Evolutionary conservation across 2,113 vertebrate species (phyloP), one percentile per base, ranked within the genome.

Genomic region (Eubucco bourcierii): DNA sequence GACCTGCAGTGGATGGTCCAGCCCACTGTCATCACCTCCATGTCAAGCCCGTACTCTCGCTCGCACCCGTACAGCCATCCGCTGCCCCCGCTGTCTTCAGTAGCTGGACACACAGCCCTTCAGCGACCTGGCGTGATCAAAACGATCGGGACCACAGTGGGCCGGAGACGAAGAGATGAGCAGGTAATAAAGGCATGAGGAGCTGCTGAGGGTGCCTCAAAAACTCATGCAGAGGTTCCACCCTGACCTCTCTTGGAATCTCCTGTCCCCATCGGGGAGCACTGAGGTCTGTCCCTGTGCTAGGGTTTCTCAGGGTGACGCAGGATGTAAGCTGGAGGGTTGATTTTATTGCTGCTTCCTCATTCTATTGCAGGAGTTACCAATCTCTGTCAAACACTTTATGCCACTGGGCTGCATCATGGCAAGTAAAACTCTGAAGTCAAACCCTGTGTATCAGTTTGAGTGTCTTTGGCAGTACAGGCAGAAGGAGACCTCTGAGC

Each of bases 1-100:
- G 99, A 99, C 98, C 97, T 99, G 61, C 99, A 99, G 99, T 99
- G 99, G 99, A 99, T 99, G 99, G 99, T 99, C 41, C 99, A 99
- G 97, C 99, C 99, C 88, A 99, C 99, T 0, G 99, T 99, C 88
- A 99, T 99, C 98, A 99, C 99, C 94, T 99, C 99, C 97, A 99
- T 99, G 99, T 99, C 99, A 75, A 99, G 98, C 96, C 99, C 99
- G 1, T 99, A 99, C 93, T 97, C 99, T 1, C 98, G 99, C 61
- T 98, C 99, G 0, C 99, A 99, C 95, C 99, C 99, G 12, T 99
- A 99, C 83, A 98, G 98, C 96, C 98, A 98, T 34, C 98, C 98
- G 1, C 97, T 99, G 92, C 98, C 98, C 25, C 98, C 98, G 9
- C 97, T 99, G 29, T 98, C 98, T 0, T 98, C 98, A 2, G 97